phyloP scores from a whole-genome alignment of 2,113 vertebrate genomes.

The Osmerus mordax region DNA sequence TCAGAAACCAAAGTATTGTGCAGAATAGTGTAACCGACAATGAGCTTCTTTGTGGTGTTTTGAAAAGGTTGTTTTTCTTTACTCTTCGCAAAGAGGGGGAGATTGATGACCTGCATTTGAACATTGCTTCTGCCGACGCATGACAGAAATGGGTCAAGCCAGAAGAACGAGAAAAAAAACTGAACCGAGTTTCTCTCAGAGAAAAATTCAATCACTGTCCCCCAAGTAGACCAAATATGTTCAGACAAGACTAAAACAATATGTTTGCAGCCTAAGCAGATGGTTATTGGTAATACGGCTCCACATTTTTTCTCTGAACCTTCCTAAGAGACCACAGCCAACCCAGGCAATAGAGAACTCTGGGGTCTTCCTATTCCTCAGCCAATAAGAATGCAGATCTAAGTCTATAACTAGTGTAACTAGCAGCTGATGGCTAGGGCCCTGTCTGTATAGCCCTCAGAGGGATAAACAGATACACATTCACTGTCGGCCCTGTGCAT shows the following conservation, averaged over 20 bases:
- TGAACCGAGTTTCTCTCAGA: too few species aligned
- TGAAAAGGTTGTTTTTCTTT: not conserved
- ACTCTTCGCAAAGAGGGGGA: not conserved
- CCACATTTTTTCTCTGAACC: not conserved
- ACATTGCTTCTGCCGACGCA: not conserved
- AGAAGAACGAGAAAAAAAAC: not conserved
- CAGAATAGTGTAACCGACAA: not conserved
- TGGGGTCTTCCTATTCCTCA: not conserved
- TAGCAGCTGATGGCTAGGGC: not conserved
- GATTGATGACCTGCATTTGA: not conserved
- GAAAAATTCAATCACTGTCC: not conserved
- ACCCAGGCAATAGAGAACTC: not conserved
- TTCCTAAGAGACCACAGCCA: not conserved
- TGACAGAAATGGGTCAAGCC: not conserved
- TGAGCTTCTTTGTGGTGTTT: not conserved
- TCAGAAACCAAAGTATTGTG: constrained; percentile 6
- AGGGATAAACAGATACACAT: constrained; percentile 5
- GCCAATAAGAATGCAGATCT: constrained; percentile 5
- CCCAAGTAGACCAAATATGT: not conserved
- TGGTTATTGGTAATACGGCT: not conserved
- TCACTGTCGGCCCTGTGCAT: constrained; percentile 29
- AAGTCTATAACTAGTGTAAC: not conserved
- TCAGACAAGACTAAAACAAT: not conserved
- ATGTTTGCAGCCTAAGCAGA: not conserved
- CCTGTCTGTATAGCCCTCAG: not conserved